These are phyloP conservation scores for Spheniscus humboldti DNA, from an alignment of 2,797 vertebrate species.

Conservation along the genomic window DNA sequence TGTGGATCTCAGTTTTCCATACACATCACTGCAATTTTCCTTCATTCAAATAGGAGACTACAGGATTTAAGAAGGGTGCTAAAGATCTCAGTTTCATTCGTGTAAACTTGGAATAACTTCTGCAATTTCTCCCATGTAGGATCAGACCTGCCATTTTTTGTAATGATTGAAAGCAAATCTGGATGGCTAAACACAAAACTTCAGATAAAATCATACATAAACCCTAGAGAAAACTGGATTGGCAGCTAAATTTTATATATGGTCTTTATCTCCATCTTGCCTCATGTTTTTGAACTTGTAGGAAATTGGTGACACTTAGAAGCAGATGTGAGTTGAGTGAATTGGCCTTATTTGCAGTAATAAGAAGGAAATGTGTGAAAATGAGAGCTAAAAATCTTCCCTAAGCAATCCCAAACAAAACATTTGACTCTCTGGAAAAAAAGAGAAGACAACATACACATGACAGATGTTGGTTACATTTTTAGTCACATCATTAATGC, in stretches of 20 bases:
- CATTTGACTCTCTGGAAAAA: background rate
- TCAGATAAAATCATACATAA: constrained; percentile 31
- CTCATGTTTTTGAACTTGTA: constrained; percentile 43
- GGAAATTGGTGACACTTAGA: constrained; percentile 47
- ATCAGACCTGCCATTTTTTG: background rate
- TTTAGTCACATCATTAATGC: background rate
- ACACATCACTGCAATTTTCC: background rate
- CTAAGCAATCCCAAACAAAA: constrained; percentile 18
- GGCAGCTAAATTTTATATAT: background rate
- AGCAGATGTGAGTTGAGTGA: constrained; percentile 39
- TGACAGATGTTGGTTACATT: background rate
- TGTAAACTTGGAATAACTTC: background rate
- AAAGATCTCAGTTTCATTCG: background rate
- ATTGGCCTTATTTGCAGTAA: constrained; percentile 10
- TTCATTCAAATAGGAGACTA: background rate
- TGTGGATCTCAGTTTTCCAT: background rate
- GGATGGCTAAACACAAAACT: background rate
- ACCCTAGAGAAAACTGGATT: background rate
- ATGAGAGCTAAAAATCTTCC: constrained; percentile 22
- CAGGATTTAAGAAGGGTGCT: background rate
- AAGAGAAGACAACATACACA: background rate
- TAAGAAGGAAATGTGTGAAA: constrained; percentile 27
- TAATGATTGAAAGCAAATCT: background rate
- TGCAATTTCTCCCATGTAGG: background rate
- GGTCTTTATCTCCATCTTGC: constrained; percentile 26